Evolutionary conservation across 1,140 invertebrate genomes (phyloP).

Genomic region (Drosophila kanapiae): DNA sequence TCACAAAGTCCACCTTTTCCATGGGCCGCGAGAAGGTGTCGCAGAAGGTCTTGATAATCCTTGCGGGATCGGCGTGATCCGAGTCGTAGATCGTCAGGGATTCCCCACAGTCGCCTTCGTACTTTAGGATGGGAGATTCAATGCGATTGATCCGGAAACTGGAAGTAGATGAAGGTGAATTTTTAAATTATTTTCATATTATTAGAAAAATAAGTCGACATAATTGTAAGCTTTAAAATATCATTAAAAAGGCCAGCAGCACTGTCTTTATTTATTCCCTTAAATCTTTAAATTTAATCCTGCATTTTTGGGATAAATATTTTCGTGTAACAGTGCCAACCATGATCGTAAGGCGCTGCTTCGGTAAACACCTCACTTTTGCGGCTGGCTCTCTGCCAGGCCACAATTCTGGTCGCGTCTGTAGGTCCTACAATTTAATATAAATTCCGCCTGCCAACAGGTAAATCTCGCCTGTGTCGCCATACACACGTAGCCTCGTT

Average conservation of each 20-base stretch:
- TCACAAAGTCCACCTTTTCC: slow-evolving; percentile 96
- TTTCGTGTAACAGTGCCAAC: neutral
- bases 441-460: slow-evolving; percentile 73
- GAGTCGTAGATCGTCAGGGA: slow-evolving; percentile 95
- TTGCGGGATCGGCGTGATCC: slow-evolving; percentile 93
- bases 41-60: slow-evolving; percentile 96
- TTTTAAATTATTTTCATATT: neutral
- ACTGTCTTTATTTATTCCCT: neutral
- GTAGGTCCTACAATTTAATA: slow-evolving; percentile 66
- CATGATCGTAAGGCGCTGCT: slow-evolving; percentile 3
- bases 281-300: neutral
- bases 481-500: slow-evolving; percentile 61
- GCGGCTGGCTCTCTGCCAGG: slow-evolving; percentile 23
- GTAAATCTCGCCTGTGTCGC: slow-evolving; percentile 57
- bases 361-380: slow-evolving; percentile 21
- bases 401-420: slow-evolving; percentile 27
- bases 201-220: too few relatives aligned
- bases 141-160: slow-evolving; percentile 95
- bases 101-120: slow-evolving; percentile 94
- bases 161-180: slow-evolving; percentile 29
- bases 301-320: neutral
- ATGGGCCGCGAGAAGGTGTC: slow-evolving; percentile 96
- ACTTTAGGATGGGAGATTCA: slow-evolving; percentile 93
- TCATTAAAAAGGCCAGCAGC: neutral
- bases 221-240: too few relatives aligned